These are phyloP conservation scores for Centropus unirufus DNA, from an alignment of 2,113 vertebrate genomes.

Conservation along the genomic window DNA sequence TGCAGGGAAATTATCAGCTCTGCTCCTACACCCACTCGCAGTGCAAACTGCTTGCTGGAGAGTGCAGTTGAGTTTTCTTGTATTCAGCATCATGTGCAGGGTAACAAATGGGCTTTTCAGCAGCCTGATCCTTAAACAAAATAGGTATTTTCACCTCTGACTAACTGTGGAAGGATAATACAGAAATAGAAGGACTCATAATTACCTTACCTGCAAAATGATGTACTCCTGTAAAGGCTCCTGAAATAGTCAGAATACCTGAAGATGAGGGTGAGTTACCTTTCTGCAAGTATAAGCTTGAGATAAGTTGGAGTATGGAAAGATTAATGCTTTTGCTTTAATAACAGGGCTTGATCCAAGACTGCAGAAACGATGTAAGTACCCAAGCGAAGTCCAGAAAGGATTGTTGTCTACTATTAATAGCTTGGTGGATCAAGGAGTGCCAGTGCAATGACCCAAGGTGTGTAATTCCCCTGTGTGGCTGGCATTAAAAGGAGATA, in stretches of 20 bases:
- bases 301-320: conserved; percentile 44
- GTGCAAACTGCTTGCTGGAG: background rate
- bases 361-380: background rate
- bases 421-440: conserved; percentile 45
- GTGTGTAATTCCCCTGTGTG: conserved; percentile 27
- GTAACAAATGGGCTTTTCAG: background rate
- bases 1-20: background rate
- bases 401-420: conserved; percentile 32
- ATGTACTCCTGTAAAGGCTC: background rate
- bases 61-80: background rate
- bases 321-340: conserved; percentile 64
- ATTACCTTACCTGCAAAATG: conserved; percentile 1
- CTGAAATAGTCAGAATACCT: background rate
- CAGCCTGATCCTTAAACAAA: conserved; percentile 5
- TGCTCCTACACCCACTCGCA: background rate
- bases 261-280: conserved; percentile 29
- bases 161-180: background rate
- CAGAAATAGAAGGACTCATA: background rate
- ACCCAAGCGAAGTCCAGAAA: conserved; percentile 8
- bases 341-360: conserved; percentile 53
- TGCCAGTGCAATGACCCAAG: conserved; percentile 60
- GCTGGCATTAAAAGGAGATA: conserved; percentile 33
- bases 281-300: conserved; percentile 35
- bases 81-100: background rate
- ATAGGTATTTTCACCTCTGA: background rate